Evolutionary conservation across 1,140 invertebrate genomes (phyloP).

Genomic region (Drosophila nannoptera): DNA sequence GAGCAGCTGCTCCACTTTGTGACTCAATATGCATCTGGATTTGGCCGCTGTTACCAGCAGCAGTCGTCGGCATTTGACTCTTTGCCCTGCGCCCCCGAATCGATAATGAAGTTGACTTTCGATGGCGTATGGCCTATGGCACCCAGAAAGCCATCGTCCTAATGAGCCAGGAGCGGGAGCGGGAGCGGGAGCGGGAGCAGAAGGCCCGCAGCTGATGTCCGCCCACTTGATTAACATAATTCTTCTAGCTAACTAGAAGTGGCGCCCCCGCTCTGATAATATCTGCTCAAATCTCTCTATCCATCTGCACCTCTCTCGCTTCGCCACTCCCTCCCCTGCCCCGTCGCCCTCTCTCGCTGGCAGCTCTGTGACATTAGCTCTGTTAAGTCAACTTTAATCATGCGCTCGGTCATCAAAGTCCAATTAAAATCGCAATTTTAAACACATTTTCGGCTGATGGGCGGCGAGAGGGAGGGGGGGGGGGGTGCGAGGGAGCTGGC

Average conservation of each 20-base stretch:
- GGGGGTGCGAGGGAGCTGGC: background rate
- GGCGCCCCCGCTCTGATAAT: background rate
- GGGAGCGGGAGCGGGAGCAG: conserved; percentile 3
- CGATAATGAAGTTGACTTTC: conserved; percentile 63
- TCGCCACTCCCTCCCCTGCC: no score
- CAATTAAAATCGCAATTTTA: conserved; percentile 71
- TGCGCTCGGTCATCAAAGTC: conserved; percentile 56
- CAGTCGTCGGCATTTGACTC: conserved; percentile 17
- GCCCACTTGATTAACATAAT: conserved; percentile 59
- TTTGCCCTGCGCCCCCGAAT: conserved; percentile 45
- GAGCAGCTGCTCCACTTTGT: conserved; percentile 30
- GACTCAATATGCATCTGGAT: conserved; percentile 67
- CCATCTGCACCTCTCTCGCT: background rate
- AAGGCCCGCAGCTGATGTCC: conserved; percentile 2
- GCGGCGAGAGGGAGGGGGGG: background rate
- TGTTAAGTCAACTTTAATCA: conserved; percentile 63
- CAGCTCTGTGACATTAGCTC: conserved; percentile 44
- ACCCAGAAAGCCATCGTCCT: conserved; percentile 55
- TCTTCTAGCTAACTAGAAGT: conserved; percentile 31
- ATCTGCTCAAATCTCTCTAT: background rate
- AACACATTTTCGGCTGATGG: conserved; percentile 39
- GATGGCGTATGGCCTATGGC: conserved; percentile 24
- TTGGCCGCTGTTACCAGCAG: conserved; percentile 42
- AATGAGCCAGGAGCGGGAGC: conserved; percentile 44
- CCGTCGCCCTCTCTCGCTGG: background rate